A percentile compares a stretch with the other conserved stretches of the same genome.
These are phyloP conservation scores for Masnerella sp. DNA, from an alignment of 2,888 invertebrate species.

Conservation along the genomic window DNA sequence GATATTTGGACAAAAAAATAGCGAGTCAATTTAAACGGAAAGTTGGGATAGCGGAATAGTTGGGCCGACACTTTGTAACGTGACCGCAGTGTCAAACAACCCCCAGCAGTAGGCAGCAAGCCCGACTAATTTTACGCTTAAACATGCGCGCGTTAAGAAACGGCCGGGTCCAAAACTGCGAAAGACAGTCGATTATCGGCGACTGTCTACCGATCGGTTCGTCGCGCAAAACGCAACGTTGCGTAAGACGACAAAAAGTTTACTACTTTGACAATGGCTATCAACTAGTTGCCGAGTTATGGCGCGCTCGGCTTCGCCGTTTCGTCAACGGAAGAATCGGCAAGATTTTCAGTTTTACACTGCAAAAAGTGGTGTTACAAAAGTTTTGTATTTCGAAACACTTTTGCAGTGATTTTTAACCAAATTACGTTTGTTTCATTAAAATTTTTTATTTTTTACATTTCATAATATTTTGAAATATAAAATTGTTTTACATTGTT, in stretches of 20 bases:
- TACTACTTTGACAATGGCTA: conserved; percentile 40
- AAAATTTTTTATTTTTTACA: too few species aligned
- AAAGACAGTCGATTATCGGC: conserved; percentile 6
- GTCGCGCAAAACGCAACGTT: conserved; percentile 9
- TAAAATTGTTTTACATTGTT: too few species aligned
- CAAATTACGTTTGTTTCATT: too few species aligned
- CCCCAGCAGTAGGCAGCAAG: conserved; percentile 18
- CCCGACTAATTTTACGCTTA: conserved; percentile 31
- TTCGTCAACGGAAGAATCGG: conserved; percentile 30
- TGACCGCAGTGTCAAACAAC: conserved; percentile 49
- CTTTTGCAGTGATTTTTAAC: too few species aligned
- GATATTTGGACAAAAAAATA: conserved; percentile 13
- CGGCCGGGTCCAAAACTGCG: conserved; percentile 13
- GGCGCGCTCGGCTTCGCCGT: conserved; percentile 27
- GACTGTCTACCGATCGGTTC: conserved; percentile 9
- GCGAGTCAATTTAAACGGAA: conserved; percentile 23
- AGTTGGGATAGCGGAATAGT: conserved; percentile 34
- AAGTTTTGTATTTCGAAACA: too few species aligned
- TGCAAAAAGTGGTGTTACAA: too few species aligned
- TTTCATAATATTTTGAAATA: too few species aligned
- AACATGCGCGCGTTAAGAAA: conserved; percentile 40
- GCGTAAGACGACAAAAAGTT: conserved; percentile 39
- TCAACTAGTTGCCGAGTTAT: conserved; percentile 23
- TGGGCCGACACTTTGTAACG: conserved; percentile 43
- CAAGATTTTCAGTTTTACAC: conserved; percentile 39